Conservation (phyloP, 2,888 invertebrate genomes). For the Apeira syringaria region DNA sequence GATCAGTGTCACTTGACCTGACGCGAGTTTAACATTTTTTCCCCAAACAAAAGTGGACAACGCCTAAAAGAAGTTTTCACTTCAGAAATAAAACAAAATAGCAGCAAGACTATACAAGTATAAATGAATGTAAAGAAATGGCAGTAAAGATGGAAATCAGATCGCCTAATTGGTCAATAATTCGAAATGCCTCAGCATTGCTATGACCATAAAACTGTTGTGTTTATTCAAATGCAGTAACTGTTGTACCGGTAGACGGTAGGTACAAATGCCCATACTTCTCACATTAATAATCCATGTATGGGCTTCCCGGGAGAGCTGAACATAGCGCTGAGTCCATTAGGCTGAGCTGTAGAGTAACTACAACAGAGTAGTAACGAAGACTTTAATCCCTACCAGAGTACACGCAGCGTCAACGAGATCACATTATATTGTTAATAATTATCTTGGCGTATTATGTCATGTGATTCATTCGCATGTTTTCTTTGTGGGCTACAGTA, state of each 20-base stretch:
- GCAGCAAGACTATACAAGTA: too few relatives aligned
- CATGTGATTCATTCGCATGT: not conserved
- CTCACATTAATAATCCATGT: conserved; percentile 34
- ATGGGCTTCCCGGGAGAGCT: conserved; percentile 30
- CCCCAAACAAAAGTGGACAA: too few relatives aligned
- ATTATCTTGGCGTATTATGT: not conserved
- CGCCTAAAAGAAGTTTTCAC: too few relatives aligned
- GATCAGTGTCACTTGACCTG: too few relatives aligned
- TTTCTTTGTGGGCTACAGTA: too few relatives aligned
- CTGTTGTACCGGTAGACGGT: conserved; percentile 14
- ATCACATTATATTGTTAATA: not conserved
- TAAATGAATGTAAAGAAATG: too few relatives aligned
- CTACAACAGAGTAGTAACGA: conserved; percentile 16
- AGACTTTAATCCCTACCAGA: conserved; percentile 24
- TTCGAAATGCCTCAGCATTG: not conserved
- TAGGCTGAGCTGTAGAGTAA: conserved; percentile 20
- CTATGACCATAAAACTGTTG: conserved; percentile 8
- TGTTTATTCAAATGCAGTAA: conserved; percentile 11
- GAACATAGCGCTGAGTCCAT: conserved; percentile 30
- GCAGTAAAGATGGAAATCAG: too few relatives aligned
- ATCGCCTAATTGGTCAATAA: conserved; percentile 6
- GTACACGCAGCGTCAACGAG: not conserved
- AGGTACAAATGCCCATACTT: conserved; percentile 27
- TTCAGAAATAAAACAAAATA: too few relatives aligned
- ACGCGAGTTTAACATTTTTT: too few relatives aligned